Evolutionary conservation across 2,113 vertebrate genomes (phyloP), one percentile per base, ranked within the genome.

Genomic region (Aspidoscelis tigris): DNA sequence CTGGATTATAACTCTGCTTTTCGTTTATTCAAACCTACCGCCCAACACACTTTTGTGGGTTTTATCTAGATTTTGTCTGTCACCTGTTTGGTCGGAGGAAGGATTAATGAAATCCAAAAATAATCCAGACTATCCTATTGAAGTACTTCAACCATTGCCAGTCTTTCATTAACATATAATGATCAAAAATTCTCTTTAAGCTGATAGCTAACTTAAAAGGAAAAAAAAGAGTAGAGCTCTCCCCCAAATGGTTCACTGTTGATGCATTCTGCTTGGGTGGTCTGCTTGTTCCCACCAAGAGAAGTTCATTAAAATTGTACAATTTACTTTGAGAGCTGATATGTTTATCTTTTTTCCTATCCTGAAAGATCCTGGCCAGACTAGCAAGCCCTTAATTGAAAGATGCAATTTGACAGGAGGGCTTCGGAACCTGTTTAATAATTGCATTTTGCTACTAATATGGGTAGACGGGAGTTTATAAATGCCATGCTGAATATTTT

Each of bases 401-500:
- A 92, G 90, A 92, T 69, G 78, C 10, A 76, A 86, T 1, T 85
- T 22, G 58, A 74, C 77, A 73, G 71, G 73, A 75, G 86, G 72
- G 20, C 85, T 80, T 89, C 81, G 76, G 76, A 93, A 80, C 87
- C 82, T 89, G 50, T 71, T 89, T 87, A 88, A 92, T 24, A 88
- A n/a, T 71, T 86, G 16, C n/a, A 64, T 87, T 33, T 33, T 64
- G 80, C 74, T 84, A 74, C 11, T 76, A 61, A 71, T 88, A 66
- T 44, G 74, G 81, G 80, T 58, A 78, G 73, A 66, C 78, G 41
- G 0, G 50, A 33, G 79, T 78, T 91, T 33, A 33, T 82, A 93
- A 93, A 89, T 86, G 69, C 84, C 90, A 91, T 84, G 87, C 80
- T 71, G 22, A 90, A 91, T 86, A 86, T 89, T 93, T 33, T 90